Conservation (phyloP, 2,113 vertebrate genomes). For the Canis aureus region DNA sequence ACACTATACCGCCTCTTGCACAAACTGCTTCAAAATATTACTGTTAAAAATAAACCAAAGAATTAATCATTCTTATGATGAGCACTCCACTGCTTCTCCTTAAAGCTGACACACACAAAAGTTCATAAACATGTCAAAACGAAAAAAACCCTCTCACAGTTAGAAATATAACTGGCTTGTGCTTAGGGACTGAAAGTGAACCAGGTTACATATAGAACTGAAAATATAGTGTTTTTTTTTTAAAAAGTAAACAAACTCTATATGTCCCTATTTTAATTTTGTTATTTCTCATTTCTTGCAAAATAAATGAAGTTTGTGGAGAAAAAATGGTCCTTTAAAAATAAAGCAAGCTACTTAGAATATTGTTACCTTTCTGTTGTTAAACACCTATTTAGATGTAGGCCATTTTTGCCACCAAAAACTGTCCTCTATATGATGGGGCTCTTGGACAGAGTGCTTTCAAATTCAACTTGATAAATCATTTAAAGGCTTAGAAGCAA, state of each 20-base stretch:
- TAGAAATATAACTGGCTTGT: constrained; percentile 53
- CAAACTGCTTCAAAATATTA: constrained; percentile 35
- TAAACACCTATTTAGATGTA: neutral
- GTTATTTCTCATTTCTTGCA: constrained; percentile 35
- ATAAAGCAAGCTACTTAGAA: neutral
- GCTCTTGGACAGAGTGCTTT: neutral
- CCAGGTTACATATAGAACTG: neutral
- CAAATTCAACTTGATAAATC: neutral
- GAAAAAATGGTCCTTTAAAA: neutral
- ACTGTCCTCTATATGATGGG: neutral
- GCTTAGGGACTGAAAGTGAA: constrained; percentile 42
- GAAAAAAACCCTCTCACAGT: neutral
- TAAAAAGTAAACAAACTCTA: neutral
- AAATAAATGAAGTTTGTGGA: constrained; percentile 12
- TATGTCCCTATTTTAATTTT: constrained; percentile 5
- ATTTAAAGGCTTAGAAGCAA: constrained; percentile 14
- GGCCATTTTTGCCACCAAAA: constrained; percentile 35
- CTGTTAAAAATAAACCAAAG: constrained; percentile 39
- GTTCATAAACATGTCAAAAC: neutral
- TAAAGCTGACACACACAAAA: constrained; percentile 10
- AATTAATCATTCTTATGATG: constrained; percentile 18
- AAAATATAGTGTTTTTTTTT: constrained; percentile 49
- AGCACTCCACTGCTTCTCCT: neutral
- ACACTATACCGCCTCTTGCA: neutral
- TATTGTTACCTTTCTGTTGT: neutral